Evolutionary conservation across 2,888 invertebrate genomes (phyloP).

Genomic region (Cylindroiulus punctatus): DNA sequence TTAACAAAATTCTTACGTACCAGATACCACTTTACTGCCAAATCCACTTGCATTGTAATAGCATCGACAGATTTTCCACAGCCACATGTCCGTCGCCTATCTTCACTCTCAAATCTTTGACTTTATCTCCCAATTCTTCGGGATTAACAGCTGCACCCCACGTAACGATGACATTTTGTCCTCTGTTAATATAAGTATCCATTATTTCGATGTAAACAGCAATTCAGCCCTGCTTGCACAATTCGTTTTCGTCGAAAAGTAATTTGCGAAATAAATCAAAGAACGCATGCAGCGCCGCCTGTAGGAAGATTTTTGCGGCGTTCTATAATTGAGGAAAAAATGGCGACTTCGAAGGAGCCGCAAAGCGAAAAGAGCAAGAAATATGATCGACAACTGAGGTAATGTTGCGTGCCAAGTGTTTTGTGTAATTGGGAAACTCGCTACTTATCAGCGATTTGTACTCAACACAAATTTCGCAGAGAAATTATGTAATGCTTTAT

Average conservation of each 20-base stretch:
- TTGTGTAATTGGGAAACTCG: not conserved
- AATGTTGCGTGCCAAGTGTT: slow-evolving; percentile 58
- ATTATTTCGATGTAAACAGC: not conserved
- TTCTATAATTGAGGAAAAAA: not conserved
- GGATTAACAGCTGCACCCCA: slow-evolving; percentile 70
- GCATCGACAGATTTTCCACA: slow-evolving; percentile 73
- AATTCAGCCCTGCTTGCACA: not conserved
- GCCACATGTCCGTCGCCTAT: slow-evolving; percentile 67
- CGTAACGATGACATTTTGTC: slow-evolving; percentile 69
- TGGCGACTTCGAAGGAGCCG: slow-evolving; percentile 64
- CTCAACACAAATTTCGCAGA: not conserved
- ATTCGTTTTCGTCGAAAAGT: not conserved
- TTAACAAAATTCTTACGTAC: not conserved
- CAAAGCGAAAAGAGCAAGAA: slow-evolving; percentile 80
- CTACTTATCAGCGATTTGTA: not conserved
- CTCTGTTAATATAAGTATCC: slow-evolving; percentile 19
- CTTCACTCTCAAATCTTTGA: slow-evolving; percentile 69
- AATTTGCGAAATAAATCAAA: no score
- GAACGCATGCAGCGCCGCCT: not conserved
- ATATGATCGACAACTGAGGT: slow-evolving; percentile 83
- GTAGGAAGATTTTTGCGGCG: not conserved
- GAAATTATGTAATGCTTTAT: not conserved
- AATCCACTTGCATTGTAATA: slow-evolving; percentile 71
- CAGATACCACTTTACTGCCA: not conserved
- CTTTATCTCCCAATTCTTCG: slow-evolving; percentile 69